Conservation (phyloP, 2,113 vertebrate genomes). For the Microtus oregoni region DNA sequence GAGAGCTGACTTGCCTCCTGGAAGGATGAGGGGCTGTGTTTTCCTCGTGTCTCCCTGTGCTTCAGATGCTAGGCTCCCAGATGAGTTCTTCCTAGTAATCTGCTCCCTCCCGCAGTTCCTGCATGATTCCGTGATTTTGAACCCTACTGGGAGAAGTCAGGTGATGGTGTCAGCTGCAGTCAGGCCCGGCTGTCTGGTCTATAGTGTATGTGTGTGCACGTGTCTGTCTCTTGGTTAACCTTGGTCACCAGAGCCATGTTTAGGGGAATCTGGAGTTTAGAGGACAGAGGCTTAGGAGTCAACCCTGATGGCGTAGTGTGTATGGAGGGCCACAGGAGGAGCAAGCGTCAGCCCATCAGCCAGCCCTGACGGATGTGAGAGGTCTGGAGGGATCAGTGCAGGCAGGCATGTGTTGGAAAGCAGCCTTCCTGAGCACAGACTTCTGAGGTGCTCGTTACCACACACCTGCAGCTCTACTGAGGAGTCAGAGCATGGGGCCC, state of each 20-base stretch:
- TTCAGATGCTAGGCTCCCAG: background rate
- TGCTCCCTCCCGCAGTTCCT: background rate
- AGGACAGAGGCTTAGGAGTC: background rate
- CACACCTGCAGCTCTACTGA: background rate
- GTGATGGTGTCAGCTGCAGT: background rate
- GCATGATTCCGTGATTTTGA: background rate
- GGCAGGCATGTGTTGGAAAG: fast-evolving
- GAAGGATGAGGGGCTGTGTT: background rate
- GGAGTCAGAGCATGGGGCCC: background rate
- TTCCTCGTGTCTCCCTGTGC: background rate
- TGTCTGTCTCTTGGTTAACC: background rate
- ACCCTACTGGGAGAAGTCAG: background rate
- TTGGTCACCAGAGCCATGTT: background rate
- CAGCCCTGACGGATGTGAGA: background rate
- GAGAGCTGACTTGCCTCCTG: background rate
- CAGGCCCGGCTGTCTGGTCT: background rate
- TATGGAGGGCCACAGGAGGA: background rate
- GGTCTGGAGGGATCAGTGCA: background rate
- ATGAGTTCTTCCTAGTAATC: background rate
- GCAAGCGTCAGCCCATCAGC: background rate
- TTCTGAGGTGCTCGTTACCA: background rate
- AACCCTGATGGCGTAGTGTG: too few relatives aligned
- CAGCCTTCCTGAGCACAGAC: background rate
- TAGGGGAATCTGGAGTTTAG: background rate
- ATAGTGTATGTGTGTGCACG: background rate